Evolutionary conservation across 2,888 invertebrate species (phyloP).

Genomic region (Agrenia bidenticulata): DNA sequence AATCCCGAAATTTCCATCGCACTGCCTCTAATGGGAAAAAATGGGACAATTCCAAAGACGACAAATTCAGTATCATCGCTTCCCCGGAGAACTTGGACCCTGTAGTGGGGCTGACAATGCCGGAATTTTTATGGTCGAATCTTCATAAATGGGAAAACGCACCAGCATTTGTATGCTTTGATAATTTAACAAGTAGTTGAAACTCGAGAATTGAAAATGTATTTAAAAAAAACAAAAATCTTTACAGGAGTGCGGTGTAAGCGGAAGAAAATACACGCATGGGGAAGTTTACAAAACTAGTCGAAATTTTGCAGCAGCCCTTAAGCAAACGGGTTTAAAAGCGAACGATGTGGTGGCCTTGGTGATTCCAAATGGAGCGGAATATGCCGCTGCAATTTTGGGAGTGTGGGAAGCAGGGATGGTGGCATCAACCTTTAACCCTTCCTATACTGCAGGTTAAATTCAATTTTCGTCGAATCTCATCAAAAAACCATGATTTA

Average conservation of each 20-base stretch:
- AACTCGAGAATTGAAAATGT: not conserved
- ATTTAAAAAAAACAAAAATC: not conserved
- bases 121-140: slow-evolving; percentile 46
- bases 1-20: no score
- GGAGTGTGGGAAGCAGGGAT: slow-evolving; percentile 51
- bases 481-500: not conserved
- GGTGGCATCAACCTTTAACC: slow-evolving; percentile 52
- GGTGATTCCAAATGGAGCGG: slow-evolving; percentile 52
- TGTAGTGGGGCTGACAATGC: slow-evolving; percentile 36
- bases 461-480: not conserved
- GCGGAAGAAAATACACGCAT: slow-evolving; percentile 43
- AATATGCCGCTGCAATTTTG: slow-evolving; percentile 48
- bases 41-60: not conserved
- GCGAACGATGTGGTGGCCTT: slow-evolving; percentile 51
- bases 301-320: slow-evolving; percentile 49
- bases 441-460: slow-evolving; percentile 47
- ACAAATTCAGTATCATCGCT: not conserved
- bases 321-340: slow-evolving; percentile 41
- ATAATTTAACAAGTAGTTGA: no score
- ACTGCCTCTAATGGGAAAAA: not conserved
- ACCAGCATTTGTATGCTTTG: slow-evolving; percentile 43
- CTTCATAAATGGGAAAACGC: slow-evolving; percentile 41
- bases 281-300: slow-evolving; percentile 34
- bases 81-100: slow-evolving; percentile 23
- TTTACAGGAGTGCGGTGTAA: slow-evolving; percentile 25